phyloP scores from a whole-genome alignment of 1,140 invertebrate genomes.

The Bombyx mori region DNA sequence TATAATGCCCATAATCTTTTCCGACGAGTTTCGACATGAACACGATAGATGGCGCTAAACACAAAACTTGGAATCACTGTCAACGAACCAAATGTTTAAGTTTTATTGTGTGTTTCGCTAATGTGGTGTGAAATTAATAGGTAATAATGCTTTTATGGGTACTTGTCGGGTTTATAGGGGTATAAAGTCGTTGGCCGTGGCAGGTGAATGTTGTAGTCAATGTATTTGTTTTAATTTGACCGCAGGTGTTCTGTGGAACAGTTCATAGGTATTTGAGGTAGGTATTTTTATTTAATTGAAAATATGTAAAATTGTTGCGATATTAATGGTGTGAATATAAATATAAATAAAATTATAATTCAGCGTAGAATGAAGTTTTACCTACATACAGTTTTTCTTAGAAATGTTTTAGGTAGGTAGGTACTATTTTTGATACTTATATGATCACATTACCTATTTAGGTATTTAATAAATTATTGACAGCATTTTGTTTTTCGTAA shows the following conservation, averaged over 20 bases:
- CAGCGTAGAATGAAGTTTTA: too few species aligned
- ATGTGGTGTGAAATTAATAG: slow-evolving; percentile 71
- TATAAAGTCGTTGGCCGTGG: slow-evolving; percentile 48
- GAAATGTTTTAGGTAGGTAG: too few species aligned
- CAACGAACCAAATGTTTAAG: slow-evolving; percentile 56
- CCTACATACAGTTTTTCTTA: too few species aligned
- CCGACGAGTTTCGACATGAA: slow-evolving; percentile 31
- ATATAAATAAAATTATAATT: too few species aligned
- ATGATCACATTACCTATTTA: too few species aligned
- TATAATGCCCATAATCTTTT: slow-evolving; percentile 66
- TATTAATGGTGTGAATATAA: too few species aligned
- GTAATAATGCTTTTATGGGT: slow-evolving; percentile 68
- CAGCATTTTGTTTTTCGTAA: too few species aligned
- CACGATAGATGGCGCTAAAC: slow-evolving; percentile 58
- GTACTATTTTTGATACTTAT: too few species aligned
- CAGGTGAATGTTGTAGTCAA: slow-evolving; percentile 42
- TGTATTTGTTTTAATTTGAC: slow-evolving; percentile 56
- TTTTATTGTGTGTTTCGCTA: slow-evolving; percentile 70
- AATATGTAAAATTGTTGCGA: too few species aligned
- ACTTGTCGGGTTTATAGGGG: slow-evolving; percentile 59
- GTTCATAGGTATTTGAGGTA: slow-evolving; percentile 19
- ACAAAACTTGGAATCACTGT: slow-evolving; percentile 54
- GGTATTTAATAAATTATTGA: too few species aligned
- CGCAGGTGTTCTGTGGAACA: slow-evolving; percentile 28
- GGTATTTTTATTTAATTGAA: too few species aligned